Evolutionary conservation across 2,888 invertebrate species (phyloP).

Genomic region (Cecidostiba fungosa): DNA sequence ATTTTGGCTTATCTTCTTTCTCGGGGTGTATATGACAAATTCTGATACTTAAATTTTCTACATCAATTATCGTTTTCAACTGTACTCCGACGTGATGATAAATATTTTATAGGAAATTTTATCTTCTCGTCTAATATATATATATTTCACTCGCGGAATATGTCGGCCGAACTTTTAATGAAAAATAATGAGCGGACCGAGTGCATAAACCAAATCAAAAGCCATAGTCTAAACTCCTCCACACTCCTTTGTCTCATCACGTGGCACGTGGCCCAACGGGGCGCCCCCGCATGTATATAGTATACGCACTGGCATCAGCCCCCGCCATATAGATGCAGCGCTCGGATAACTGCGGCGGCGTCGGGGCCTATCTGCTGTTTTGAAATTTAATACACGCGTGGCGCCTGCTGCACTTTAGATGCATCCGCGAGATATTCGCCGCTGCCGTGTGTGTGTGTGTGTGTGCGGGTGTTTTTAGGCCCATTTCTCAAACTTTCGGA

Average conservation of each 20-base stretch:
- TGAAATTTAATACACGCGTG: constrained; percentile 55
- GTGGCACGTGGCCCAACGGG: neutral
- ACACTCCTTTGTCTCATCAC: neutral
- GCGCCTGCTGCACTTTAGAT: constrained; percentile 47
- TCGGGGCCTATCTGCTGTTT: constrained; percentile 35
- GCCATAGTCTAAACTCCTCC: neutral
- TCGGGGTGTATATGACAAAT: no score
- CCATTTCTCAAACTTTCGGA: constrained; percentile 20
- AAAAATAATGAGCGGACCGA: no score
- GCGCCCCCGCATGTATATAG: neutral
- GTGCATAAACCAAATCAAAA: no score
- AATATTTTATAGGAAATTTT: no score
- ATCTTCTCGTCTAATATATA: no score
- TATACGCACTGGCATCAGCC: neutral
- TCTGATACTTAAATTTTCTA: no score
- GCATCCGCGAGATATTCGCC: constrained; percentile 30
- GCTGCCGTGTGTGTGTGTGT: neutral
- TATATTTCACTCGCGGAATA: no score
- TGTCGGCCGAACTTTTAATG: no score
- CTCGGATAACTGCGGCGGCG: neutral
- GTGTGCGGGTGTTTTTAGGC: neutral
- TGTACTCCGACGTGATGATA: no score
- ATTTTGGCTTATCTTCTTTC: neutral
- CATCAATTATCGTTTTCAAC: no score
- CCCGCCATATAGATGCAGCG: neutral